A percentile compares a stretch with the other conserved stretches of the same genome.
Evolutionary conservation across 2,113 vertebrate species (phyloP).

Genomic region (Chrysochloris asiatica): DNA sequence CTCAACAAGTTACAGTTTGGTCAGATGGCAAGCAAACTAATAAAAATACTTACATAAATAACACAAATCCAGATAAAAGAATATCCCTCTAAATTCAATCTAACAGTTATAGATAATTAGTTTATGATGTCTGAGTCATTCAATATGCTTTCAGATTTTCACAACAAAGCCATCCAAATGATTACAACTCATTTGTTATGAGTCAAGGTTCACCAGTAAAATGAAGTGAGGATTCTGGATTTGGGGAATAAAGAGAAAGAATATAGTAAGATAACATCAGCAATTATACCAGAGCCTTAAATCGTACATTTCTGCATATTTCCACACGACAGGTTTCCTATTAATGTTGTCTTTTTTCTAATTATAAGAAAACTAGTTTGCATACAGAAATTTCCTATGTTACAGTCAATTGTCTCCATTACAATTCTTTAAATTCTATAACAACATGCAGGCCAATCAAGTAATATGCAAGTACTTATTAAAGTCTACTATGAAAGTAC

Average conservation of each 20-base stretch:
- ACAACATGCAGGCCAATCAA: slow-evolving; percentile 26
- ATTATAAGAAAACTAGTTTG: slow-evolving; percentile 61
- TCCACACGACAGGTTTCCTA: slow-evolving; percentile 48
- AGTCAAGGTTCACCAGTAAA: slow-evolving; percentile 46
- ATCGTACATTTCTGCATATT: slow-evolving; percentile 42
- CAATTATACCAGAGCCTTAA: slow-evolving; percentile 59
- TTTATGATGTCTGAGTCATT: slow-evolving; percentile 58
- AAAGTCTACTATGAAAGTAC: neutral
- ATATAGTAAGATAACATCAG: slow-evolving; percentile 70
- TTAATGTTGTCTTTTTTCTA: slow-evolving; percentile 62
- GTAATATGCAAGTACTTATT: slow-evolving; percentile 11
- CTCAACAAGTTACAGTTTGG: neutral
- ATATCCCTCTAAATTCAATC: slow-evolving; percentile 58
- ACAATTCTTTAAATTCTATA: slow-evolving; percentile 10
- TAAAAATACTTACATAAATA: slow-evolving; percentile 41
- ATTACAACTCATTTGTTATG: slow-evolving; percentile 59
- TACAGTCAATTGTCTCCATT: neutral
- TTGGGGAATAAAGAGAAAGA: neutral
- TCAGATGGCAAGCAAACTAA: slow-evolving; percentile 57
- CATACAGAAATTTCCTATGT: slow-evolving; percentile 18
- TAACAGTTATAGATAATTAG: slow-evolving; percentile 67
- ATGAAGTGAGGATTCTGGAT: slow-evolving; percentile 26
- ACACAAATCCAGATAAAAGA: slow-evolving; percentile 50
- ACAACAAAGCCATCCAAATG: slow-evolving; percentile 60
- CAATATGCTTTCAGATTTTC: slow-evolving; percentile 61